Evolutionary conservation across 2,113 vertebrate species (phyloP).

Genomic region (Chlamydotis undulata): DNA sequence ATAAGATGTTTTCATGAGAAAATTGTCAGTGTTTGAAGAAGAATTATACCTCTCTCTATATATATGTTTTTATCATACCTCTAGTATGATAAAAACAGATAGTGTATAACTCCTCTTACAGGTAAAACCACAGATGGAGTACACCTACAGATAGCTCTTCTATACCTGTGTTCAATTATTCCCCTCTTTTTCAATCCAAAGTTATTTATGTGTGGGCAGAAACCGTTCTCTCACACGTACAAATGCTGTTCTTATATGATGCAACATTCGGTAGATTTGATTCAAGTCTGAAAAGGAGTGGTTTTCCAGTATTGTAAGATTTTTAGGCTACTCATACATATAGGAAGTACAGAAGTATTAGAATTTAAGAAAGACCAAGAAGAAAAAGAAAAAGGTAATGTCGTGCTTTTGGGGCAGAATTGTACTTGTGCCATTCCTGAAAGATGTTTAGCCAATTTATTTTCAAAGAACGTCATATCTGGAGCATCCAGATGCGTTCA

Average conservation of each 20-base stretch:
- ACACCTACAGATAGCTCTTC: not conserved
- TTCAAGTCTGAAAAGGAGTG: not conserved
- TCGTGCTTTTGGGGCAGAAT: not conserved
- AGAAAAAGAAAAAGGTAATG: fast-evolving
- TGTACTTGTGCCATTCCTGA: not conserved
- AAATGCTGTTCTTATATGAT: not conserved
- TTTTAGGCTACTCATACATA: not conserved
- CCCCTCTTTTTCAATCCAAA: not conserved
- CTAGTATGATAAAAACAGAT: not conserved
- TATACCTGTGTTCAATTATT: not conserved
- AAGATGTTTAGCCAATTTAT: not conserved
- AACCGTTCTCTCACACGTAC: not conserved
- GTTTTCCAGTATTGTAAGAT: not conserved
- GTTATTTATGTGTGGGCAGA: not conserved
- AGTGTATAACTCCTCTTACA: not conserved
- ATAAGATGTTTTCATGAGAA: not conserved
- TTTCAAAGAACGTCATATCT: not conserved
- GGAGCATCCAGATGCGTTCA: not conserved
- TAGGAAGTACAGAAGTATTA: not conserved
- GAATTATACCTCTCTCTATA: not conserved
- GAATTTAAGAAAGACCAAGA: not conserved
- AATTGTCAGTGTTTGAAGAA: not conserved
- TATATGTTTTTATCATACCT: not conserved
- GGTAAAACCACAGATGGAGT: not conserved
- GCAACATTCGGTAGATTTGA: not conserved